phyloP scores from a whole-genome alignment of 2,113 vertebrate genomes.

The Dromaius novaehollandiae region DNA sequence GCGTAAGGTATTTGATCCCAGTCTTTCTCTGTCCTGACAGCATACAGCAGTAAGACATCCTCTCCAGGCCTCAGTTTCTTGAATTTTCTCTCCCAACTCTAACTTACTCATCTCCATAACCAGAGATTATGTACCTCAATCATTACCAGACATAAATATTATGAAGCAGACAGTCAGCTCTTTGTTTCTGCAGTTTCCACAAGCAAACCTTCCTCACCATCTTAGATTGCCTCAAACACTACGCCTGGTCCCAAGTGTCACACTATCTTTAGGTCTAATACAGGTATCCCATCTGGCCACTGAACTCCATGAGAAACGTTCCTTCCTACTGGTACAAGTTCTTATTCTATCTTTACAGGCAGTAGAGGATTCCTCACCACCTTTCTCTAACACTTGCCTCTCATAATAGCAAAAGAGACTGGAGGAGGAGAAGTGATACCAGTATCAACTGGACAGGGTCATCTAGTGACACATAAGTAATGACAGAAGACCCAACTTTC shows the following conservation, averaged over 20 bases:
- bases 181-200: not conserved
- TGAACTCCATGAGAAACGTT: not conserved
- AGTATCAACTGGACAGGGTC: not conserved
- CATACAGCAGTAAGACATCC: not conserved
- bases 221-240: not conserved
- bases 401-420: not conserved
- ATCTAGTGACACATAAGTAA: fast-evolving
- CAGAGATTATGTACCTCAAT: not conserved
- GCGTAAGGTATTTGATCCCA: not conserved
- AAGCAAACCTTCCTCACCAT: not conserved
- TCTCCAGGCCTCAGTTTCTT: not conserved
- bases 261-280: not conserved
- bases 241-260: not conserved
- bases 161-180: not conserved
- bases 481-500: not conserved
- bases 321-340: not conserved
- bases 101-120: not conserved
- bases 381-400: not conserved
- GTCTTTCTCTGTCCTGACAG: not conserved
- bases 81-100: fast-evolving
- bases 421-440: not conserved
- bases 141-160: not conserved
- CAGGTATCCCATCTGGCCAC: not conserved
- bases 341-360: not conserved
- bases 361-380: not conserved